Base-by-base conservation (phyloP, 2,113 vertebrate genomes). In the Dasyprocta punctata region DNA sequence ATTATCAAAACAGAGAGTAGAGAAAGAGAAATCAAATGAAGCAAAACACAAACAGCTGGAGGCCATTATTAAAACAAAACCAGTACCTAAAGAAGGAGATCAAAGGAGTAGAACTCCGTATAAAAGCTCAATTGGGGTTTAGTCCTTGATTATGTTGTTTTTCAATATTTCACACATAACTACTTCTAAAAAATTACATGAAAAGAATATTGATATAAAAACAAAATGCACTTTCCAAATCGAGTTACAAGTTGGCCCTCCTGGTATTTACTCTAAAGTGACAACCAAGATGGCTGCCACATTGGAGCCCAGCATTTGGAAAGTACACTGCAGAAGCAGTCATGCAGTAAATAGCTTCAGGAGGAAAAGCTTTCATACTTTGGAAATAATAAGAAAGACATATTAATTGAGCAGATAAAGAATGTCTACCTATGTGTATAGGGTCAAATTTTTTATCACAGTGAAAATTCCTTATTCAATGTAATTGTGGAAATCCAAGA, bases 251-350 rank as follows among this genome's bases (percentile, higher is more conserved):
- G 99, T 0, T 99, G 99, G 0, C 99, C 98, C 97, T 75, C 97
- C 1, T 99, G 99, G 99, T 99, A 99, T 96, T 97, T 98, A 73
- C 97, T 99, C 71, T 5, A 96, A 99, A 99, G 99, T 96, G 99
- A 99, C 88, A 99, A 99, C 99, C 99, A 99, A 98, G 99, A 99
- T 98, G 99, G 99, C 97, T 99, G 99, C 98, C 99, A 99, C 0
- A 87, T 99, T 95, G 99, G 99, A 99, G 98, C 98, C 86, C 99
- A 99, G 88, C 99, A 99, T 98, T 98, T 99, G 94, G 99, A 99
- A 98, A 97, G 99, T 92, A 99, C 99, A 0, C 87, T 99, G 0
- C 85, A 99, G 96, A 99, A 99, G 86, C 54, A 99, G 92, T 99
- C 99, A 0, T 99, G 99, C 98, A 99, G 99, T 90, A 99, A 99